Conservation (phyloP, 1,140 invertebrate genomes). For the Ruditapes philippinarum region DNA sequence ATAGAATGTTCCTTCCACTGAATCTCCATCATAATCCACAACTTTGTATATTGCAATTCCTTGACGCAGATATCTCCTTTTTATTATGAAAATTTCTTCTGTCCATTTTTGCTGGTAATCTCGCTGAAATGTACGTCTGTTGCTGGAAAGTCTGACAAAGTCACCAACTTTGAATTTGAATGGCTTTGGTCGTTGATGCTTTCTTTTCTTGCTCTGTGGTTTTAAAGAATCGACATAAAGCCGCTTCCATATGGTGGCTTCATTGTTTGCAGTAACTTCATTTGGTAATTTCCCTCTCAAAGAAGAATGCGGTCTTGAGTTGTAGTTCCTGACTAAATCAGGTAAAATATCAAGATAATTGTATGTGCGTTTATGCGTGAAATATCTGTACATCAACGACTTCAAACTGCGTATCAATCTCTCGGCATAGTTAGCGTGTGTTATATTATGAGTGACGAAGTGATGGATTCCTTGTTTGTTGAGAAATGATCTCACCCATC, state of each 20-base stretch:
- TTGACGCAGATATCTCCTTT: slow-evolving; percentile 1
- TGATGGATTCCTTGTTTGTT: background rate
- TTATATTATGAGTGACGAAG: slow-evolving; percentile 8
- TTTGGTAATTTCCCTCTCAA: background rate
- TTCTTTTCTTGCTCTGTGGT: background rate
- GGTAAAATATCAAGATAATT: background rate
- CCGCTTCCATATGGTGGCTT: background rate
- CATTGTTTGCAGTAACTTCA: background rate
- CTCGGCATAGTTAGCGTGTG: slow-evolving; percentile 11
- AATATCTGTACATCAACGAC: slow-evolving; percentile 14
- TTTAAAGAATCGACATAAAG: background rate
- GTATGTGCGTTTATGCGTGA: slow-evolving; percentile 12
- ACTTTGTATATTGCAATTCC: slow-evolving; percentile 3
- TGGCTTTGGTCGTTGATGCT: background rate
- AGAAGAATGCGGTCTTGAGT: background rate
- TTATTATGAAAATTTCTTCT: background rate
- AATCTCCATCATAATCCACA: slow-evolving; percentile 1
- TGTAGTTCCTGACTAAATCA: slow-evolving; percentile 20
- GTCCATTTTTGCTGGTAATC: slow-evolving; percentile 38
- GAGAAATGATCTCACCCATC: slow-evolving; percentile 23
- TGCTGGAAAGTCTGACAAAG: background rate
- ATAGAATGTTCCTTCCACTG: slow-evolving; percentile 5
- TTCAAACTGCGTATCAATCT: background rate
- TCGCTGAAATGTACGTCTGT: slow-evolving; percentile 23
- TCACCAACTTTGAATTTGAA: slow-evolving; percentile 13